Base-by-base conservation (phyloP, 2,797 vertebrate genomes). In the Sebastes iracundus region DNA sequence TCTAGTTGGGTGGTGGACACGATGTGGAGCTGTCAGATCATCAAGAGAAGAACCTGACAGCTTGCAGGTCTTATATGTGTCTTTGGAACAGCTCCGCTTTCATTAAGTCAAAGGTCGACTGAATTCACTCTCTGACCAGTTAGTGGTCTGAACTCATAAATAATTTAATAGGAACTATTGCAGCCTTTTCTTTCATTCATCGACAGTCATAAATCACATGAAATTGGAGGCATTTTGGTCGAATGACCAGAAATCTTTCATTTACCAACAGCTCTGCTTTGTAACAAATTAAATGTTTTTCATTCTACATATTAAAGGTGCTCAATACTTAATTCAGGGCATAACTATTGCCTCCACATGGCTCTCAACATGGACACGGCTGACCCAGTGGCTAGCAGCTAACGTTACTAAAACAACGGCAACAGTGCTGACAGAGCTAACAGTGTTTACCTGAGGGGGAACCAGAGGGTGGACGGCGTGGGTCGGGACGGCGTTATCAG, bases 21-120 rank as follows among this genome's bases (percentile, higher is more conserved):
- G 16, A 27, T 70, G 70, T 28, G 49, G 7, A 61, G 71, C 73
- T 56, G 56, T 76, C 68, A 55, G 33, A 49, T 74, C 32, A 49
- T 14, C 53, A 42, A 20, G 72, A 70, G 53, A 18, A 52, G 28
- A 62, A 62, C 52, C 69, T 78, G 80, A 79, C 83, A 83, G 73
- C 63, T 75, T n/a, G 18, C 46, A 46, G 79, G 72, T 58, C 72
- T 72, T 25, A 62, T 75, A 67, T 52, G 30, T 75, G 22, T 68
- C 35, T 81, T 63, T 55, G 56, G 46, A 79, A 10, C 10, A 22
- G 49, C 25, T 67, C 25, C 3, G 1, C 53, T 80, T 74, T 79
- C 60, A 76, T 81, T 59, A 77, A 73, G 35, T 73, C 73, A 59
- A 71, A 69, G 38, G 20, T 62, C 5, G 60, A 60, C 61, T 78